Percentiles rank a stretch among this genome's conserved stretches.
Conservation (phyloP, 1,140 invertebrate genomes). For the Nebria ingens region DNA sequence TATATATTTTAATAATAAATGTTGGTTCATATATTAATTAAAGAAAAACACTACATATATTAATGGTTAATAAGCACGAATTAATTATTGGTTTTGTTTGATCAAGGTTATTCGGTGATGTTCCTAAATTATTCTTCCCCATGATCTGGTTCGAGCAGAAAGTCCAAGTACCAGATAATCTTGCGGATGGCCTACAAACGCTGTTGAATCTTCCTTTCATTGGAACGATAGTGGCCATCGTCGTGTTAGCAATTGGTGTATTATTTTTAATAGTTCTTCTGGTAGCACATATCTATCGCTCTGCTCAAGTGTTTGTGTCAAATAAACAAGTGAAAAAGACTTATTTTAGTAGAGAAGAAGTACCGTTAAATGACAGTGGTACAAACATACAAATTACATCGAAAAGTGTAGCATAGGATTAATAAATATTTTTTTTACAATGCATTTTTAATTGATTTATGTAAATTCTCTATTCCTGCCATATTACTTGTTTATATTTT, state of each 20-base stretch:
- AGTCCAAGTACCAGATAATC: constrained; percentile 43
- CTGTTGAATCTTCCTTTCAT: background rate
- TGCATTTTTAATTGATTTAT: background rate
- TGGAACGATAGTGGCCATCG: background rate
- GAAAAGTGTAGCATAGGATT: background rate
- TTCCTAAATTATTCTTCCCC: constrained; percentile 57
- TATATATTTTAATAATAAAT: background rate
- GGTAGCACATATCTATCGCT: no score
- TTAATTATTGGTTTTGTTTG: no score
- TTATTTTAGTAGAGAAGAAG: background rate
- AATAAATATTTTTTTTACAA: background rate
- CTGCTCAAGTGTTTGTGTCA: background rate
- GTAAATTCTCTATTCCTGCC: background rate
- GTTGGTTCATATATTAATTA: no score
- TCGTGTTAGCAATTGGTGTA: background rate
- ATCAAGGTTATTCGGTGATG: constrained; percentile 46
- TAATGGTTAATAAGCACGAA: no score
- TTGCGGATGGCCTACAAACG: constrained; percentile 26
- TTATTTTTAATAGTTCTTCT: background rate
- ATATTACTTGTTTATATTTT: background rate
- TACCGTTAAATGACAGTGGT: background rate
- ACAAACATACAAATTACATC: background rate
- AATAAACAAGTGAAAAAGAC: background rate
- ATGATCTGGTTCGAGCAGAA: constrained; percentile 62
- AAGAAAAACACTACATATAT: no score